Conservation (phyloP, 2,797 vertebrate species). For the Numenius phaeopus region DNA sequence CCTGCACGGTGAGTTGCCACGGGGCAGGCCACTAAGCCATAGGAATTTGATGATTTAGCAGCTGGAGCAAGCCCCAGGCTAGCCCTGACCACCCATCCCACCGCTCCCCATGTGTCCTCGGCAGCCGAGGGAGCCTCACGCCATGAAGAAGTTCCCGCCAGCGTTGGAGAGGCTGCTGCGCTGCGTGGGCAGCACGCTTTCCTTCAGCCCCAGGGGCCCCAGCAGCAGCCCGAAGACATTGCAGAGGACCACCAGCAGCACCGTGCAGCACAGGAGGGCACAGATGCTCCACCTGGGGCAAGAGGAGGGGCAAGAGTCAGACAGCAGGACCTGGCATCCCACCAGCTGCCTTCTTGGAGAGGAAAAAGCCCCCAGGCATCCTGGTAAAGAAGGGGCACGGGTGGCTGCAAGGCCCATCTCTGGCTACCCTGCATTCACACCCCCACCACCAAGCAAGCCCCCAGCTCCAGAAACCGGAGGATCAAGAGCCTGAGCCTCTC, state of each 20-base stretch:
- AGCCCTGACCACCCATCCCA: background rate
- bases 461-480: background rate
- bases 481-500: background rate
- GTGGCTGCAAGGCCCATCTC: background rate
- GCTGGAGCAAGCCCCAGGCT: background rate
- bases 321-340: background rate
- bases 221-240: constrained; percentile 84
- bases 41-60: background rate
- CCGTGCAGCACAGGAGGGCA: constrained; percentile 78
- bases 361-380: background rate
- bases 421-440: background rate
- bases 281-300: constrained; percentile 77
- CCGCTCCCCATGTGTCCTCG: rapidly evolving
- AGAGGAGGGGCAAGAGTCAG: background rate
- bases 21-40: background rate
- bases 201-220: constrained; percentile 82
- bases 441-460: background rate
- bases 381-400: background rate
- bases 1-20: rapidly evolving
- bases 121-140: constrained; percentile 77
- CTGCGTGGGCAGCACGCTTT: constrained; percentile 72
- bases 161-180: constrained; percentile 81
- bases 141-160: constrained; percentile 88
- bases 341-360: background rate
- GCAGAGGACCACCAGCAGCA: constrained; percentile 87